These are phyloP conservation scores for Andrena haemorrhoa DNA, from an alignment of 2,888 invertebrate species.

Conservation along the genomic window DNA sequence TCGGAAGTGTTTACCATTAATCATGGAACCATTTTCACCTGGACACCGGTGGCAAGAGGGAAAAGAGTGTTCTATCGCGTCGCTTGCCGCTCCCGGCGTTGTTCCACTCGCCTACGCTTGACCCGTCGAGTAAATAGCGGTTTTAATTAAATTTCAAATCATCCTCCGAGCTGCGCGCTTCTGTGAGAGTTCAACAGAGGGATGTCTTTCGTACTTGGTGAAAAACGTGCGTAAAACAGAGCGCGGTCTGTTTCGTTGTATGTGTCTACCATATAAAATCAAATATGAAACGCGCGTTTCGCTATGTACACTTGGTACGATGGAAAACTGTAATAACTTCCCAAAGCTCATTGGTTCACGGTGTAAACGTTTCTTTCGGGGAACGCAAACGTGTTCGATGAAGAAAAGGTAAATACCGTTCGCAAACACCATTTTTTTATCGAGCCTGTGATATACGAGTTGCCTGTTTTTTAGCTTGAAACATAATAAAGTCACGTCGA, in stretches of 20 bases:
- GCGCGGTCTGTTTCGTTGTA: not conserved
- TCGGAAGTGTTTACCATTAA: conserved; percentile 70
- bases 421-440: conserved; percentile 16
- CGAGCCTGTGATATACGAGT: not conserved
- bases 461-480: not conserved
- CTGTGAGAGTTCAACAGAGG: not conserved
- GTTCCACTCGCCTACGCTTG: conserved; percentile 39
- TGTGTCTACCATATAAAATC: not conserved
- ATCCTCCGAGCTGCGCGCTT: conserved; percentile 51
- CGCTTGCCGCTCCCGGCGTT: conserved; percentile 26
- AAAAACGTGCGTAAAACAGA: conserved; percentile 19
- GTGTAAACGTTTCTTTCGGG: not conserved
- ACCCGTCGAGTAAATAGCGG: conserved; percentile 69
- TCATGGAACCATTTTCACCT: conserved; percentile 70
- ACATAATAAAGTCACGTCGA: not conserved
- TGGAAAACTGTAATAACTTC: conserved; percentile 24
- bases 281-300: conserved; percentile 1
- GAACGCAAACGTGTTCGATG: not conserved
- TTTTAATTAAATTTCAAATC: conserved; percentile 77
- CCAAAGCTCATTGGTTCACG: not conserved
- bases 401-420: conserved; percentile 1
- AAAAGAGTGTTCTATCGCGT: conserved; percentile 27
- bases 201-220: not conserved
- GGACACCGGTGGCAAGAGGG: conserved; percentile 13
- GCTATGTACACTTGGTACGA: not conserved